These are phyloP conservation scores for Heliconius nattereri DNA, from an alignment of 1,140 invertebrate genomes.

Conservation along the genomic window DNA sequence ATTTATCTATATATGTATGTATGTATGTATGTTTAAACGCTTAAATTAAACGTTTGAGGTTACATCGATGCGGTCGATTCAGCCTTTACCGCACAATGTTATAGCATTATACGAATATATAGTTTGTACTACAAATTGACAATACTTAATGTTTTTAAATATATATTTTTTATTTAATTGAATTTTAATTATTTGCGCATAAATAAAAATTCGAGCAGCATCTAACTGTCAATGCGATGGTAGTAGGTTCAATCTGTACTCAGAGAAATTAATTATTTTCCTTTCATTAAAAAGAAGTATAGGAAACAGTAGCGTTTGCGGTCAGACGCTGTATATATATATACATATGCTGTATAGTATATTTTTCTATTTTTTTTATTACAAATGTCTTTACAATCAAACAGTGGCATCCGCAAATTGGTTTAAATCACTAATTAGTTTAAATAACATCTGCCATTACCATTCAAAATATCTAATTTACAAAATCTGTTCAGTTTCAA, in stretches of 20 bases:
- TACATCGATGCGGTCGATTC: slow-evolving; percentile 4
- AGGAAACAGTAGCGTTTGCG: neutral
- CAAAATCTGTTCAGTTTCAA: neutral
- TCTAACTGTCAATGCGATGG: too few relatives aligned
- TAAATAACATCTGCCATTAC: neutral
- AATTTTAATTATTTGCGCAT: too few relatives aligned
- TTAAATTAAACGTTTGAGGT: slow-evolving; percentile 10
- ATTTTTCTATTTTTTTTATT: too few relatives aligned
- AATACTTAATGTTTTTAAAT: neutral
- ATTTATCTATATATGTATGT: neutral
- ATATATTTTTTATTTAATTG: neutral
- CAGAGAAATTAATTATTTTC: too few relatives aligned
- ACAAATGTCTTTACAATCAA: too few relatives aligned
- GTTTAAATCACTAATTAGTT: neutral
- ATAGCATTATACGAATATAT: neutral
- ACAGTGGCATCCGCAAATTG: neutral
- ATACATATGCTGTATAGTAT: too few relatives aligned
- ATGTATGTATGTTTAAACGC: slow-evolving; percentile 1
- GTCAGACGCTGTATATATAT: too few relatives aligned
- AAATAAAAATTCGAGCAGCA: too few relatives aligned
- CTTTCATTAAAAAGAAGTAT: too few relatives aligned
- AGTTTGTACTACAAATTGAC: neutral
- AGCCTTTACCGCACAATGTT: neutral
- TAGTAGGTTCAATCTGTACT: too few relatives aligned
- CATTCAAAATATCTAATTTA: neutral